phyloP scores from a whole-genome alignment of 2,797 vertebrate species.

The Erithacus rubecula region DNA sequence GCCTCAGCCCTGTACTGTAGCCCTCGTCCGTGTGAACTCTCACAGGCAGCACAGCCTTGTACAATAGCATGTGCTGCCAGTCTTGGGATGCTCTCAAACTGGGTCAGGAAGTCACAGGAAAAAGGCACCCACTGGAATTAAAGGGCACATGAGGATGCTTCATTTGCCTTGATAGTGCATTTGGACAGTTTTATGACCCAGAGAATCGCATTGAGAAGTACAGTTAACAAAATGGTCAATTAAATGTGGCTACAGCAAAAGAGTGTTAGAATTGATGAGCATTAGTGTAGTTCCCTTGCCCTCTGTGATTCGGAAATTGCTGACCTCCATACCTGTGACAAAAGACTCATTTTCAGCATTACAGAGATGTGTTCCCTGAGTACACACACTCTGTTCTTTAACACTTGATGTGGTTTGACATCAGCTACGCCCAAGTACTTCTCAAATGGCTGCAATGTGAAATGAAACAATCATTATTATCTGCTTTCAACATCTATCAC shows the following conservation, averaged over 20 bases:
- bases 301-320: background rate
- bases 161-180: background rate
- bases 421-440: background rate
- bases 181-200: background rate
- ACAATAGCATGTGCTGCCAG: background rate
- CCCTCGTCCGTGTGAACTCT: background rate
- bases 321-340: background rate
- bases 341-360: background rate
- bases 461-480: background rate
- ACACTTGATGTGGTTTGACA: background rate
- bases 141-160: background rate
- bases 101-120: background rate
- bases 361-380: background rate
- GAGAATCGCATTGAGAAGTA: background rate
- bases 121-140: background rate
- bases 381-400: background rate
- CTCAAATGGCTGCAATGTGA: background rate
- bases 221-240: background rate
- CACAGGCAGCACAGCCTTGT: background rate
- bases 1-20: background rate
- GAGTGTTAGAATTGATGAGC: background rate
- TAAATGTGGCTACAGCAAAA: background rate
- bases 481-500: background rate
- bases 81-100: background rate
- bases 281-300: accelerated